A percentile compares a stretch with the other conserved stretches of the same genome.
Evolutionary conservation across 2,888 invertebrate genomes (phyloP).

Genomic region (Epinotia ramella): DNA sequence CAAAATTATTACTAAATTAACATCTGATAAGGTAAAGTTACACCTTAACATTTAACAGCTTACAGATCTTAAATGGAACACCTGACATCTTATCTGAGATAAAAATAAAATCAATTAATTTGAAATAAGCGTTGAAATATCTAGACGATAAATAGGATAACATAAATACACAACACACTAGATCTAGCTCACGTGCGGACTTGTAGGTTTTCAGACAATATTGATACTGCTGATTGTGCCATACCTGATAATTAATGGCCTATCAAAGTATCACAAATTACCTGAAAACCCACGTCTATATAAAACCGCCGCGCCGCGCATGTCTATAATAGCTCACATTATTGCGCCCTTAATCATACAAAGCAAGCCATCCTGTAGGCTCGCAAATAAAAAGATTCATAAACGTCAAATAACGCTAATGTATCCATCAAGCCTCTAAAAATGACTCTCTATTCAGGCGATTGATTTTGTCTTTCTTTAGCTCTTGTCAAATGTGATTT

Average conservation of each 20-base stretch:
- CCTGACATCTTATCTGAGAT: background rate
- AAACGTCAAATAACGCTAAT: background rate
- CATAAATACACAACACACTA: background rate
- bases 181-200: background rate
- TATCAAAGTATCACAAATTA: background rate
- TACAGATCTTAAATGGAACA: background rate
- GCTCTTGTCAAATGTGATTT: background rate
- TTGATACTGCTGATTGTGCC: background rate
- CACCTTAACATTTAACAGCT: constrained; percentile 13
- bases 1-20: constrained; percentile 13
- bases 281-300: background rate
- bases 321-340: background rate
- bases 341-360: background rate
- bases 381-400: background rate
- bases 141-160: background rate
- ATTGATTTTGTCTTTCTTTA: background rate
- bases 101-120: background rate
- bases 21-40: background rate
- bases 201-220: constrained; percentile 4
- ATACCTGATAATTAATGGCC: background rate
- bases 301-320: background rate
- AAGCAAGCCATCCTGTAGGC: background rate
- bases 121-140: background rate
- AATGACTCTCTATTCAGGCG: background rate
- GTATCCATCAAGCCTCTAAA: background rate